phyloP scores from a whole-genome alignment of 1,140 invertebrate genomes.

The Drosophila baimaii region DNA sequence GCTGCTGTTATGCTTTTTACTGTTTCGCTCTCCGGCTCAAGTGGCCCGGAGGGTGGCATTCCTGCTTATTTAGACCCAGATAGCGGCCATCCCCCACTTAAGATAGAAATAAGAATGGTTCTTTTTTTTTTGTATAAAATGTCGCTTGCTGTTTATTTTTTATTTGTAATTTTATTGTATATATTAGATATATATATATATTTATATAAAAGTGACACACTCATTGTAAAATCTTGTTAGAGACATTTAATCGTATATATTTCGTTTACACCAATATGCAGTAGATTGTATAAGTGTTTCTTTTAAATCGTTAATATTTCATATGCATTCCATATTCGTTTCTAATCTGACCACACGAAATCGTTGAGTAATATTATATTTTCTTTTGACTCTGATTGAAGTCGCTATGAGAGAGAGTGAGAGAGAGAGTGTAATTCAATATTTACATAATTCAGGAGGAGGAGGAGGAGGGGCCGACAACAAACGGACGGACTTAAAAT shows the following conservation, averaged over 20 bases:
- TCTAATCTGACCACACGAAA: constrained; percentile 48
- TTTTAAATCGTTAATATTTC: constrained; percentile 46
- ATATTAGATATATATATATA: constrained; percentile 72
- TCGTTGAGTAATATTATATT: constrained; percentile 36
- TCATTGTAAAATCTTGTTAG: constrained; percentile 82
- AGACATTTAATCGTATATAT: constrained; percentile 69
- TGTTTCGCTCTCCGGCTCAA: constrained; percentile 38
- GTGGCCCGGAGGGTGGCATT: constrained; percentile 47
- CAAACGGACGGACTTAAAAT: constrained; percentile 54
- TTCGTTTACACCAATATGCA: constrained; percentile 48
- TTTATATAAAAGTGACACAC: constrained; percentile 80
- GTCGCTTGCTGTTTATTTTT: constrained; percentile 66
- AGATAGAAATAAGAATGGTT: constrained; percentile 34
- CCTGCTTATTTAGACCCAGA: constrained; percentile 18
- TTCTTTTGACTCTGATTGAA: constrained; percentile 33
- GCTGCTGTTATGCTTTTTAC: constrained; percentile 46
- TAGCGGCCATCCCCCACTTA: constrained; percentile 16
- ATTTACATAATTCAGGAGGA: constrained; percentile 57
- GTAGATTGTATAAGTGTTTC: constrained; percentile 48
- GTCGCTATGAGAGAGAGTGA: constrained; percentile 4
- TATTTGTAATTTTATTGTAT: constrained; percentile 68
- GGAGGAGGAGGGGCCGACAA: too few species aligned
- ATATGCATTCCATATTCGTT: constrained; percentile 49
- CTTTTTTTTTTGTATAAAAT: constrained; percentile 72
- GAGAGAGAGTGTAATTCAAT: constrained; percentile 29